Evolutionary conservation across 1,140 invertebrate species (phyloP), one percentile per base, ranked within the genome.

Genomic region (Drosophila nigrodunni): DNA sequence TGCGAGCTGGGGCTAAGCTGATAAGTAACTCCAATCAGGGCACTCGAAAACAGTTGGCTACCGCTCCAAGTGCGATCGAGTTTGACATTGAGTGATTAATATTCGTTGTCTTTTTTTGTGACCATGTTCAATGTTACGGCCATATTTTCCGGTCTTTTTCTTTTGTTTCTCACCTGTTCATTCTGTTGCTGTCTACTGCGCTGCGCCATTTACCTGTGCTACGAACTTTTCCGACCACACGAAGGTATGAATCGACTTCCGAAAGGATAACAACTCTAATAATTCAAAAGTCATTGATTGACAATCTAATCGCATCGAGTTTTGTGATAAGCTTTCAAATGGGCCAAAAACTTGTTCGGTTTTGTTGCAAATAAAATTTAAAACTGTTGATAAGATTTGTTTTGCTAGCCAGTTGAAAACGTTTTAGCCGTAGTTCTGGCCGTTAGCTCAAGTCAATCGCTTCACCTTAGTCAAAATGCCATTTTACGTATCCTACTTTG

Each of bases 151-250:
- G 82, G 78, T 25, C 74, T 90, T 25, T 80, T 91, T 47, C 64
- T 91, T 39, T 64, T 89, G n/a, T 79, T 91, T n/a, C 18, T 91
- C 2, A 71, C 73, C 30, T 91, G 74, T 49, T 74, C 69, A 6
- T 37, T 91, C 3, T 68, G 82, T 30, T 82, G 77, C 41, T 91
- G 87, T 54, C 85, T 80, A 61, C 58, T 91, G 50, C 71, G 90
- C 18, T 77, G 83, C 41, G 69, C 60, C 7, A 46, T 85, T 9
- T 90, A 86, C 82, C 15, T 68, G 0, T 91, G 87, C 55, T 82
- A 73, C 49, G 82, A 82, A 55, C 47, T 76, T 25, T 77, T 83
- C 49, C 18, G 34, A 13, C 25, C 41, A 9, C 10, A 11, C 9
- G 18, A 34, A 55, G 71, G 71, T 74, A 57, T 64, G 21, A 21